Evolutionary conservation across 2,113 vertebrate genomes (phyloP).

Genomic region (Ivindomyrus marchei): DNA sequence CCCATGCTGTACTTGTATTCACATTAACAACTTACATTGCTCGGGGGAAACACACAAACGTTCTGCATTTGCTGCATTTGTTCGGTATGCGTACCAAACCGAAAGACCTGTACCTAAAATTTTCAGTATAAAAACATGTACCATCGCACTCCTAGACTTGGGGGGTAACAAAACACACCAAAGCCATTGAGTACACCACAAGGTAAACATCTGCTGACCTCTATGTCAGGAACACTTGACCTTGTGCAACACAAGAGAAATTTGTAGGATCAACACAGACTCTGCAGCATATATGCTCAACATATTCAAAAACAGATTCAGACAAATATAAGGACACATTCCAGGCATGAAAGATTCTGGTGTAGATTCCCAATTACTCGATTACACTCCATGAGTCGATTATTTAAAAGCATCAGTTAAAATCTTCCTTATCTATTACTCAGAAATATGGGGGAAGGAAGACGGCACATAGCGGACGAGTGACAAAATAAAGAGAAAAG

Average conservation of each 20-base stretch:
- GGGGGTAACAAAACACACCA: background rate
- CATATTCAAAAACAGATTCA: background rate
- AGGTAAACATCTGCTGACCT: background rate
- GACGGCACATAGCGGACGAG: background rate
- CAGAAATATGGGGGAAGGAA: background rate
- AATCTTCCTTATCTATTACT: background rate
- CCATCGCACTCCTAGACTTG: too few relatives aligned
- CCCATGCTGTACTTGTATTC: too few relatives aligned
- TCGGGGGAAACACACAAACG: too few relatives aligned
- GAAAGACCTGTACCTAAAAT: too few relatives aligned
- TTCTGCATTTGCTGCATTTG: too few relatives aligned
- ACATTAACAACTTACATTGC: too few relatives aligned
- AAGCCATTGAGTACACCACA: background rate
- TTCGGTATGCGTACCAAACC: too few relatives aligned
- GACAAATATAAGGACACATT: background rate
- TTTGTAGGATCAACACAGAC: background rate
- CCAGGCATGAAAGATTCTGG: background rate
- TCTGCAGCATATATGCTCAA: background rate
- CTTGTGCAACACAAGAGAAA: background rate
- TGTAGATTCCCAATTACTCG: background rate
- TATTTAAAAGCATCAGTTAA: background rate
- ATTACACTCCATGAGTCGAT: background rate
- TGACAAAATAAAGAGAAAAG: background rate
- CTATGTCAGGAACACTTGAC: background rate
- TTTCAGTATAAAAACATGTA: too few relatives aligned